Evolutionary conservation across 2,888 invertebrate species (phyloP), one percentile per base, ranked within the genome.

Genomic region (Microplitis deprimator): DNA sequence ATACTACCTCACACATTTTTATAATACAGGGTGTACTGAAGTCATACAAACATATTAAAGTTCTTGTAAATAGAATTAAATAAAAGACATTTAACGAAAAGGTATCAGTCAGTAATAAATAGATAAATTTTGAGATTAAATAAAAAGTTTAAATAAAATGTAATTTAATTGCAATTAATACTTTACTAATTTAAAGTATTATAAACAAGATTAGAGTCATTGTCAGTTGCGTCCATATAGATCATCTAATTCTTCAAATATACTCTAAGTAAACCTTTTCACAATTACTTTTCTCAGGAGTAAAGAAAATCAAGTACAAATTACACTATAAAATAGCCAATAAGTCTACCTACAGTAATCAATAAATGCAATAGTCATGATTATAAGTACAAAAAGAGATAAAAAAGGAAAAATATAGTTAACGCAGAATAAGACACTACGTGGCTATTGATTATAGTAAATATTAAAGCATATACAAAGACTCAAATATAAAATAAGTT

Each of bases 261-360:
- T 60, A 76, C 29, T 73, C 80, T 79, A 77, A 77, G 78, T 74
- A 71, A 59, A 77, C 77, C 79, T 76, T 77, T 82, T 79, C 73
- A 78, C 76, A 77, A 81, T 79, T 79, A 81, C 79, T 80, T 81
- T 80, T 87, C 89, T 89, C 89, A 89, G 89, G 89, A 87, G 88
- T 87, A 84, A 87, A 85, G 88, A 84, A 87, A 89, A 86, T 83
- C 89, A 88, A 89, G 89, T 89, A 89, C 89, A 89, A 89, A 89
- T 86, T 89, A 89, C 88, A 88, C 86, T 86, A 84, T 89, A 89
- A 87, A 88, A 89, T 89, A 89, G 87, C 88, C 84, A 82, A 84
- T 89, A 89, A 88, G 88, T 87, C 85, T 81, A 81, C 81, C 84
- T 86, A 84, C 86, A 86, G 85, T 85, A 79, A 86, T 84, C 82